Base-by-base conservation (phyloP, 2,113 vertebrate genomes). In the Hylia prasina region DNA sequence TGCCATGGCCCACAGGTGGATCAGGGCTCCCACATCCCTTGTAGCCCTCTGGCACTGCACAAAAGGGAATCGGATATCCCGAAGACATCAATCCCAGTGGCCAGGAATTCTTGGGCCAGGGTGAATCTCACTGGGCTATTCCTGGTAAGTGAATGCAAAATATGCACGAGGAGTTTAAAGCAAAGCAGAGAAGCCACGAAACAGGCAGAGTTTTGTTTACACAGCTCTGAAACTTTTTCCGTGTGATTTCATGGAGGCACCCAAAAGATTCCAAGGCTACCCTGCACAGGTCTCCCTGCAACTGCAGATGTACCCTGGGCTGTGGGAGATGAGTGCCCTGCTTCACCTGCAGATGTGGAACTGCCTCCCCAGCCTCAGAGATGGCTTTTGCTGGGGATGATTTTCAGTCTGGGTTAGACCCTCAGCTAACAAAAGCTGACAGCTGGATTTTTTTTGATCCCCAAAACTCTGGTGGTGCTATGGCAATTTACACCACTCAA, bases 111-210 rank as follows among this genome's bases (percentile, higher is more conserved):
- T 58, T 22, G 35, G 84, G 90, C 71, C 48, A 21, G 79, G 48
- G 28, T 68, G 69, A 75, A 60, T 40, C 92, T 88, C 66, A 16
- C 66, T 47, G 40, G 37, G 82, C 94, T 97, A 14, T 89, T 95
- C 92, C 80, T 87, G 92, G 92, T 71, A 90, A 90, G 76, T 53
- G 85, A 86, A 96, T 58, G 64, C 84, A 51, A 83, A 81, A 68
- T 37, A 61, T 48, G 48, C 73, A 30, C 1, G 4, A 90, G 40
- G 72, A 71, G 37, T 71, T 86, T 21, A 17, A 86, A 90, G 93
- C 17, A 37, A 81, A 68, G 42, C 63, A 47, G 17, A 75, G 40
- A 39, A n/a, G 76, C 27, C 28, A 21, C 47, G 23, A 10, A 83
- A 73, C 21, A 22, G 2, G 50, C 54, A 75, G 76, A 75, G 65